These are phyloP conservation scores for Mobula hypostoma DNA, from an alignment of 2,113 vertebrate species.

Conservation along the genomic window DNA sequence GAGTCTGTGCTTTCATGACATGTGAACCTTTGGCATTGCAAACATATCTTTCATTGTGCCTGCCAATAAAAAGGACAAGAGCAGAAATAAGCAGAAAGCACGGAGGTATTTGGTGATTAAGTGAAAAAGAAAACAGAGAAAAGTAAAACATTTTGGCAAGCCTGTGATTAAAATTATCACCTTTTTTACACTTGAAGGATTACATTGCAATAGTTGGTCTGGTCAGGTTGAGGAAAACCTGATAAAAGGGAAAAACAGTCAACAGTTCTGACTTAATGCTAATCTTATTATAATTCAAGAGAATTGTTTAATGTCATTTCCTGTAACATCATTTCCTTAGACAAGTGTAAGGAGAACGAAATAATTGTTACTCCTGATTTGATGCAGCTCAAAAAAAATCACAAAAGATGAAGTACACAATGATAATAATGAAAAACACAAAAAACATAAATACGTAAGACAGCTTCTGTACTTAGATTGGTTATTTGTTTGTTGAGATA, in stretches of 20 bases:
- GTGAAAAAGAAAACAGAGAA: background rate
- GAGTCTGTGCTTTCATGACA: constrained; percentile 31
- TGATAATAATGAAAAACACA: too few relatives aligned
- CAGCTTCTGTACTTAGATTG: too few relatives aligned
- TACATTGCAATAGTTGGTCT: background rate
- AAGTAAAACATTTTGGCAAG: background rate
- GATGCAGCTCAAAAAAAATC: too few relatives aligned
- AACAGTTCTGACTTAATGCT: background rate
- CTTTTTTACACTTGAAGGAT: too few relatives aligned
- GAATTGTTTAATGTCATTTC: too few relatives aligned
- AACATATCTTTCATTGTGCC: constrained; percentile 28
- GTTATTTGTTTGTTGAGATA: too few relatives aligned
- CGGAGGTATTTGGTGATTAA: background rate
- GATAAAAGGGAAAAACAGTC: background rate
- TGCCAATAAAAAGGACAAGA: constrained; percentile 24
- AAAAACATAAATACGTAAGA: too few relatives aligned
- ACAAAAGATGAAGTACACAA: too few relatives aligned
- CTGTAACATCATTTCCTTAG: too few relatives aligned
- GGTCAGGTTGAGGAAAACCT: background rate
- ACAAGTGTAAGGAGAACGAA: too few relatives aligned
- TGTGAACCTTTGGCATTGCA: constrained; percentile 28
- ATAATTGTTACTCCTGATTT: too few relatives aligned
- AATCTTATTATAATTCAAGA: too few relatives aligned
- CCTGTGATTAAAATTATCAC: background rate
- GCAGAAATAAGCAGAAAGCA: constrained; percentile 24